Evolutionary conservation across 2,113 vertebrate genomes (phyloP).

Genomic region (Morone chrysops): DNA sequence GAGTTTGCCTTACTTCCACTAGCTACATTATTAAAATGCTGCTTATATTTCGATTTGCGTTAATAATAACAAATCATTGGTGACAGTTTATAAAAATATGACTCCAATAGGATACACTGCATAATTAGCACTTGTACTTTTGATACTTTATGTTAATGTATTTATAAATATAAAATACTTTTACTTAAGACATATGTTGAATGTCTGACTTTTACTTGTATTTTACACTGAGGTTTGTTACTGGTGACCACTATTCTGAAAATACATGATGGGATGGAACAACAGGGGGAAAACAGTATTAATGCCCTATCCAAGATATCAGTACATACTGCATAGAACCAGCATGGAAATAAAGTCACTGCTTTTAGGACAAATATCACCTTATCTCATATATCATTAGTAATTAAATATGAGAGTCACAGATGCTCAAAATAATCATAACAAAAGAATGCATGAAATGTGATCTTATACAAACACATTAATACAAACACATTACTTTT

Average conservation of each 20-base stretch:
- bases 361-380: too few species aligned
- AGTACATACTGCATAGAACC: neutral
- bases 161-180: neutral
- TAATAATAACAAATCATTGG: neutral
- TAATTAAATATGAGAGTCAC: too few species aligned
- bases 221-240: neutral
- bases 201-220: too few species aligned
- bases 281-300: neutral
- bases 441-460: neutral
- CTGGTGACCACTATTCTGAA: neutral
- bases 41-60: too few species aligned
- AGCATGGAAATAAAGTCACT: neutral
- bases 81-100: neutral
- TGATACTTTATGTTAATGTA: neutral
- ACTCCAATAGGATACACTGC: neutral
- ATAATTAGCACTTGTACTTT: neutral
- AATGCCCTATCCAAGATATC: neutral
- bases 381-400: too few species aligned
- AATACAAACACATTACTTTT: neutral
- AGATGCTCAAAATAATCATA: neutral
- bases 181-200: neutral
- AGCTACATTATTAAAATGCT: neutral
- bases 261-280: neutral
- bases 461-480: neutral
- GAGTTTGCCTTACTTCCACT: neutral